A percentile compares a stretch with the other conserved stretches of the same genome.
phyloP scores from a whole-genome alignment of 92 coral and sea anemone species.

The Metridium senile region DNA sequence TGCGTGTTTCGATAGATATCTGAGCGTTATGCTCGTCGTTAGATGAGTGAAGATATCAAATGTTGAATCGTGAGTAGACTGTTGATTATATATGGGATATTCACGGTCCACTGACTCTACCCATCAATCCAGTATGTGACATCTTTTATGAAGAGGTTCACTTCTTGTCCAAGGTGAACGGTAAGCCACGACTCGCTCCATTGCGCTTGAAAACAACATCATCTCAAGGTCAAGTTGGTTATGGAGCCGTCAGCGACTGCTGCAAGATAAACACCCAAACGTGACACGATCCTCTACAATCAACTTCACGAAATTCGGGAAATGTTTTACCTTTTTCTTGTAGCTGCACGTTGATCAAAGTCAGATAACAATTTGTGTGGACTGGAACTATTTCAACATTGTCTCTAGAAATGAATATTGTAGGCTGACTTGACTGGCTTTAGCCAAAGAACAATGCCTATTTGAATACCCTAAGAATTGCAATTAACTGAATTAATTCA shows the following conservation, averaged over 20 bases:
- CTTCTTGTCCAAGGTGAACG: slow-evolving; percentile 37
- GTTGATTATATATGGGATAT: slow-evolving; percentile 28
- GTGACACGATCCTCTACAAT: slow-evolving; percentile 3
- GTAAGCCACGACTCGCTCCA: slow-evolving; percentile 32
- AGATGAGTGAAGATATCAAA: slow-evolving; percentile 11
- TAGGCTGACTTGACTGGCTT: background rate
- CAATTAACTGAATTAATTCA: background rate
- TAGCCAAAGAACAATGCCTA: background rate
- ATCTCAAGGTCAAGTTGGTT: slow-evolving; percentile 44
- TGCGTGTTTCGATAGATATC: background rate
- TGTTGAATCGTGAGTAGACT: slow-evolving; percentile 12
- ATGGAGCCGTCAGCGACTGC: slow-evolving; percentile 5
- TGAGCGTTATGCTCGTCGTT: slow-evolving; percentile 3
- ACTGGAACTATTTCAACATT: background rate
- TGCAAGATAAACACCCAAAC: slow-evolving; percentile 25
- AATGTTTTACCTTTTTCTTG: background rate
- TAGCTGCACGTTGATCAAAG: background rate
- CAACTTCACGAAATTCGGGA: background rate
- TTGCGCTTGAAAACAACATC: slow-evolving; percentile 40
- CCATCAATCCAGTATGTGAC: slow-evolving; percentile 25
- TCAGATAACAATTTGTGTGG: background rate
- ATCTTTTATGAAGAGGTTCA: slow-evolving; percentile 14
- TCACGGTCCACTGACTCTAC: slow-evolving; percentile 29
- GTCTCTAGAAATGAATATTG: background rate
- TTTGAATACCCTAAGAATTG: background rate